phyloP scores from a whole-genome alignment of 1,140 invertebrate species.

The Papilio machaon region DNA sequence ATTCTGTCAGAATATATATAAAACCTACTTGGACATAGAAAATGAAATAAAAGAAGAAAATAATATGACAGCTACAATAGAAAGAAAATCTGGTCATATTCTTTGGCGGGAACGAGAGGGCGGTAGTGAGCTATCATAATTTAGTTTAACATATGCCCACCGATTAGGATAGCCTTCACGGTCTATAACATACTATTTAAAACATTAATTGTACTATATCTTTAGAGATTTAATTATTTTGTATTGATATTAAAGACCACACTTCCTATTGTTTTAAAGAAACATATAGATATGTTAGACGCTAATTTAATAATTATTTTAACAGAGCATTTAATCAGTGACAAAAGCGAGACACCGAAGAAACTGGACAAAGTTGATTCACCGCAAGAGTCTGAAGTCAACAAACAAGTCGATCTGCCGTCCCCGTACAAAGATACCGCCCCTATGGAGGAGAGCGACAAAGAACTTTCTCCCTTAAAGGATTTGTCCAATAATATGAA shows the following conservation, averaged over 20 bases:
- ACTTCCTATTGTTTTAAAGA: background rate
- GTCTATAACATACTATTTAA: too few species aligned
- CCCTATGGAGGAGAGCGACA: conserved; percentile 63
- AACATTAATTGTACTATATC: too few species aligned
- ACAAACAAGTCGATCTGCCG: conserved; percentile 58
- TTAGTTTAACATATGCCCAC: too few species aligned
- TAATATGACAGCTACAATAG: too few species aligned
- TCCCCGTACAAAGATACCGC: conserved; percentile 78
- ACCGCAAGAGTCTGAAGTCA: conserved; percentile 50
- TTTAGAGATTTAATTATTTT: too few species aligned
- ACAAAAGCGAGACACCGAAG: conserved; percentile 66
- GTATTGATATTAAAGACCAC: background rate
- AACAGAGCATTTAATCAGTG: conserved; percentile 42
- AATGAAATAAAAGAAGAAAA: too few species aligned
- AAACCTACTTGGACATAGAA: too few species aligned
- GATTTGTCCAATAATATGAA: conserved; percentile 74
- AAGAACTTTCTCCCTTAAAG: conserved; percentile 79
- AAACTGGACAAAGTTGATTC: conserved; percentile 61
- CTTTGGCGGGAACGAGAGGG: too few species aligned
- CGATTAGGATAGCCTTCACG: too few species aligned
- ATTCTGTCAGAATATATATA: too few species aligned
- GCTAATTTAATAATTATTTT: background rate
- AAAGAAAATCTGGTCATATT: too few species aligned
- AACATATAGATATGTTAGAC: background rate
- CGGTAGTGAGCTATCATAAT: too few species aligned